Conservation (phyloP, 2,888 invertebrate species). For the Hydroisotoma schaefferi region DNA sequence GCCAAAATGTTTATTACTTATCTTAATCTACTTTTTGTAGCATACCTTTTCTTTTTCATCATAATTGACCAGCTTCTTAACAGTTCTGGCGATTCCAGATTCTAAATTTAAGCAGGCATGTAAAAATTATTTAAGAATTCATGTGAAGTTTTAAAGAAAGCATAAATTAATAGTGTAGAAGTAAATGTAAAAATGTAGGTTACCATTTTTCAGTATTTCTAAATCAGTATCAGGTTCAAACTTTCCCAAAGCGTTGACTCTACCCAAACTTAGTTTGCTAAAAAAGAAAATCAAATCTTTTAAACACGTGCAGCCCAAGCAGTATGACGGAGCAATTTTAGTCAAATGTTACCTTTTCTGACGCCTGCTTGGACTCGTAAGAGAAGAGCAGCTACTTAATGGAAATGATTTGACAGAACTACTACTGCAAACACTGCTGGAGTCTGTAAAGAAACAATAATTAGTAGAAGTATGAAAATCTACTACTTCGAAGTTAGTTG, state of each 20-base stretch:
- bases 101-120: slow-evolving; percentile 50
- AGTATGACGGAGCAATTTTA: no score
- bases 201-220: slow-evolving; percentile 53
- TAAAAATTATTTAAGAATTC: no score
- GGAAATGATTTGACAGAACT: slow-evolving; percentile 34
- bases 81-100: slow-evolving; percentile 60
- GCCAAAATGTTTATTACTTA: background rate
- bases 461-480: no score
- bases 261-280: slow-evolving; percentile 75
- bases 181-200: no score
- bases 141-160: no score
- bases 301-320: background rate
- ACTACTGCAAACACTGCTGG: slow-evolving; percentile 27
- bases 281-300: slow-evolving; percentile 39
- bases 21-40: no score
- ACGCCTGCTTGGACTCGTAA: slow-evolving; percentile 36
- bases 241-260: slow-evolving; percentile 81
- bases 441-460: no score
- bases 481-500: no score
- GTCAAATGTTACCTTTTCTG: slow-evolving; percentile 9
- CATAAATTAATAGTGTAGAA: no score
- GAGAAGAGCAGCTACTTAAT: slow-evolving; percentile 41
- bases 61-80: slow-evolving; percentile 74
- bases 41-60: slow-evolving; percentile 69
- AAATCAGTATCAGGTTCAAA: slow-evolving; percentile 85